Conservation (phyloP, 64 coral and sea anemone species). For the Exaiptasia diaphana region DNA sequence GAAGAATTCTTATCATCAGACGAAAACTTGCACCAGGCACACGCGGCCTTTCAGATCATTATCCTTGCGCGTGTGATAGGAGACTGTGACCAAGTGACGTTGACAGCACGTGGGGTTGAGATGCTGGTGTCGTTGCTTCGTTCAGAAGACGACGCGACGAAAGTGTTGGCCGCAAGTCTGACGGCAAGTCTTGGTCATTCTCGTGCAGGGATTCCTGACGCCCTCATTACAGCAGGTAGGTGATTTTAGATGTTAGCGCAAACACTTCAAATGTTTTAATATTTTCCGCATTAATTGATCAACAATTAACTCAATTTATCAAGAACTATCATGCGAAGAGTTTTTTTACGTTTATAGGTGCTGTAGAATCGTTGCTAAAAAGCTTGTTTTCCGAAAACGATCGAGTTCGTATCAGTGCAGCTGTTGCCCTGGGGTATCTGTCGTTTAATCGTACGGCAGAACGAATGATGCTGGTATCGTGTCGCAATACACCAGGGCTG, state of each 20-base stretch:
- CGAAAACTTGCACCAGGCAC: conserved; percentile 75
- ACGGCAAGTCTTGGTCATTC: conserved; percentile 91
- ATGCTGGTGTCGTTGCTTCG: conserved; percentile 62
- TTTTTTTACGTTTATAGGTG: conserved; percentile 46
- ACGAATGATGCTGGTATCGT: conserved; percentile 82
- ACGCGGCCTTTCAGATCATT: conserved; percentile 95
- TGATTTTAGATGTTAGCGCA: too few relatives aligned
- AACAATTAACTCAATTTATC: too few relatives aligned
- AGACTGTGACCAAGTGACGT: conserved; percentile 79
- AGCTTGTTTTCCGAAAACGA: conserved; percentile 75
- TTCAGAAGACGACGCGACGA: conserved; percentile 67
- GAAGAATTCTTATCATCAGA: conserved; percentile 82
- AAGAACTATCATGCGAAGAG: too few relatives aligned
- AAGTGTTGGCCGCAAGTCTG: conserved; percentile 85
- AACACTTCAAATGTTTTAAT: too few relatives aligned
- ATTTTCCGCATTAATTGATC: too few relatives aligned
- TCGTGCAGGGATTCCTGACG: conserved; percentile 84
- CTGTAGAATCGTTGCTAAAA: conserved; percentile 70
- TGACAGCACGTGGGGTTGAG: conserved; percentile 92
- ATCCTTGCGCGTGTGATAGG: conserved; percentile 87
- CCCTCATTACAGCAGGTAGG: conserved; percentile 86
- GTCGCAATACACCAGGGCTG: conserved; percentile 90
- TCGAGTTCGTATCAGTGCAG: conserved; percentile 81
- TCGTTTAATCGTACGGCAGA: conserved; percentile 88
- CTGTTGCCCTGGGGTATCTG: conserved; percentile 92